These are phyloP conservation scores for Caenorhabditis uteleia DNA, from an alignment of 2,888 invertebrate genomes.

Conservation along the genomic window DNA sequence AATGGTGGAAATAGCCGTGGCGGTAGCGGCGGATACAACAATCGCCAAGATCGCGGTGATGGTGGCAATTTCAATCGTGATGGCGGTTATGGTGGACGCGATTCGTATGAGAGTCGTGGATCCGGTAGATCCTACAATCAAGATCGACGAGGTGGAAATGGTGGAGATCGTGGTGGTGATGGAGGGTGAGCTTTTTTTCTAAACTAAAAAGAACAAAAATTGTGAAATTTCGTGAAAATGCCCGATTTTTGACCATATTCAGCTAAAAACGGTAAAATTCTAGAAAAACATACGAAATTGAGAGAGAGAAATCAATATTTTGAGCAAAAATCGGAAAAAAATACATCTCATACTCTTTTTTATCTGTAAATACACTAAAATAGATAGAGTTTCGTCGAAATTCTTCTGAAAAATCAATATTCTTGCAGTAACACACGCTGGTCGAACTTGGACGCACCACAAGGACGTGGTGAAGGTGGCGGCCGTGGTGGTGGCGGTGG, in stretches of 20 bases:
- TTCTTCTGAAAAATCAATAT: background rate
- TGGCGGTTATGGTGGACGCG: constrained; percentile 23
- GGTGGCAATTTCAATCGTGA: constrained; percentile 24
- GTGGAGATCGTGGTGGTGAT: constrained; percentile 26
- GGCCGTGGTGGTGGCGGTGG: constrained; percentile 17
- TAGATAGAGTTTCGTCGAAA: background rate
- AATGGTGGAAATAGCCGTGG: constrained; percentile 17
- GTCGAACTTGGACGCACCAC: constrained; percentile 29
- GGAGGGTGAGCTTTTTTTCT: constrained; percentile 13
- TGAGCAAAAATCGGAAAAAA: too few relatives aligned
- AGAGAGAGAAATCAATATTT: too few relatives aligned
- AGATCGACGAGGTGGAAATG: too few relatives aligned
- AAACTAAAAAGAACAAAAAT: background rate
- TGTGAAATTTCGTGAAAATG: too few relatives aligned
- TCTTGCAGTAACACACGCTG: constrained; percentile 27
- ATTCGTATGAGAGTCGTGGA: constrained; percentile 13
- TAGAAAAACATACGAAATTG: too few relatives aligned
- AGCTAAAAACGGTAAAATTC: constrained; percentile 1
- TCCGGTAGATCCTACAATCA: constrained; percentile 23
- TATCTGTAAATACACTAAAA: too few relatives aligned
- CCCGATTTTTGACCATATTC: background rate
- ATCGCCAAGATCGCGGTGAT: constrained; percentile 29
- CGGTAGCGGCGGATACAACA: constrained; percentile 13
- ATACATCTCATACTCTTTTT: too few relatives aligned
- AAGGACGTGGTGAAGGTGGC: constrained; percentile 12